A percentile compares a stretch with the other conserved stretches of the same genome.
Evolutionary conservation across 2,113 vertebrate species (phyloP).

Genomic region (Castor canadensis): DNA sequence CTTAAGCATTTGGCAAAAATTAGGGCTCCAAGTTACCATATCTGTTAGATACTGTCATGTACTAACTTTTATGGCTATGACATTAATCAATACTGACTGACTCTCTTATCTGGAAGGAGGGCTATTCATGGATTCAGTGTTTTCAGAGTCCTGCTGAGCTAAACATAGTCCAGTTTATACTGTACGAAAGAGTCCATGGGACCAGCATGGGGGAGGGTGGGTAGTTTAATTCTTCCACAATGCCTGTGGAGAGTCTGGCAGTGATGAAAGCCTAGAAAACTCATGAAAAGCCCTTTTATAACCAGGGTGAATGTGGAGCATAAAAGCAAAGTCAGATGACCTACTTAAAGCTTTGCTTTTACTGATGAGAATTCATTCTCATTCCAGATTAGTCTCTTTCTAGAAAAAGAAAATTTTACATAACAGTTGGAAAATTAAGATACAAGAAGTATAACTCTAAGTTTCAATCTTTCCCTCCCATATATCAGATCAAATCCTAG

Average conservation of each 20-base stretch:
- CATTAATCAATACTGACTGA: slow-evolving; percentile 53
- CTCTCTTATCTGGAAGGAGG: slow-evolving; percentile 43
- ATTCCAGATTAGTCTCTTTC: slow-evolving; percentile 78
- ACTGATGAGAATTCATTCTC: slow-evolving; percentile 80
- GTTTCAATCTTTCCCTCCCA: slow-evolving; percentile 24
- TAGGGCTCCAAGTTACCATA: neutral
- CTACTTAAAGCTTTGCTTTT: slow-evolving; percentile 72
- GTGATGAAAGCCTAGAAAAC: slow-evolving; percentile 68
- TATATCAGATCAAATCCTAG: slow-evolving; percentile 22
- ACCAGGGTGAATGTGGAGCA: slow-evolving; percentile 63
- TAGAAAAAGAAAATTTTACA: slow-evolving; percentile 73
- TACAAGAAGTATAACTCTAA: slow-evolving; percentile 42
- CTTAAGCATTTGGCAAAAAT: slow-evolving; percentile 47
- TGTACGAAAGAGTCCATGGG: slow-evolving; percentile 57
- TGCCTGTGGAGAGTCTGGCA: slow-evolving; percentile 68
- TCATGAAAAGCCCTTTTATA: slow-evolving; percentile 79
- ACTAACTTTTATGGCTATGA: slow-evolving; percentile 25
- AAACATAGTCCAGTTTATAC: slow-evolving; percentile 42
- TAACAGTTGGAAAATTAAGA: slow-evolving; percentile 62
- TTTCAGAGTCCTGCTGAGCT: slow-evolving; percentile 53
- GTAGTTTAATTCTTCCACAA: slow-evolving; percentile 71
- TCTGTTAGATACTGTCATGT: neutral
- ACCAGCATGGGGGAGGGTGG: slow-evolving; percentile 28
- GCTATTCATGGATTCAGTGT: slow-evolving; percentile 36
- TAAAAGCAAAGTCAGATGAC: slow-evolving; percentile 76